Conservation (phyloP, 2,888 invertebrate genomes). For the Chironomus tentans region DNA sequence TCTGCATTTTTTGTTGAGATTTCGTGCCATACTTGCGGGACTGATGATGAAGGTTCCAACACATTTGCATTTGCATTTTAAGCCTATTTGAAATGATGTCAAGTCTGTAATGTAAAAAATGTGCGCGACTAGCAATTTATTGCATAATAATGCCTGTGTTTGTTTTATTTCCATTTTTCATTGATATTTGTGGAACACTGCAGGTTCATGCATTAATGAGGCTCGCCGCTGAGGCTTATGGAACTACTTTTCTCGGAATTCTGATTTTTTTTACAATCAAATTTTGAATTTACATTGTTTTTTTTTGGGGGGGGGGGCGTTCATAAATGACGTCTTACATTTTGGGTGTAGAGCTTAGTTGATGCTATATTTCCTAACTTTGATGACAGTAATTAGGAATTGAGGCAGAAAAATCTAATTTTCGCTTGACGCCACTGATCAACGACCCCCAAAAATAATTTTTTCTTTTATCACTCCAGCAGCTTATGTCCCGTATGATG, state of each 20-base stretch:
- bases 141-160: not conserved
- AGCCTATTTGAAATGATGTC: not conserved
- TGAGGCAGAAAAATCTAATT: too few species aligned
- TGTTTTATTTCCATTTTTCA: not conserved
- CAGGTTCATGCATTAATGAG: not conserved
- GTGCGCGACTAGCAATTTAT: not conserved
- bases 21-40: not conserved
- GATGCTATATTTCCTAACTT: too few species aligned
- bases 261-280: not conserved
- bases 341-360: too few species aligned
- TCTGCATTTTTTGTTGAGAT: constrained; percentile 19
- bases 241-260: too few species aligned
- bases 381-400: too few species aligned
- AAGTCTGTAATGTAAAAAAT: not conserved
- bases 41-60: not conserved
- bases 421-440: too few species aligned
- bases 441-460: too few species aligned
- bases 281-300: too few species aligned
- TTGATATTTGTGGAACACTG: not conserved
- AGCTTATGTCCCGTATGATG: not conserved
- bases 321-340: too few species aligned
- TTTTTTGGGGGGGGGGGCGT: too few species aligned
- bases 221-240: not conserved
- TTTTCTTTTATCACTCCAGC: not conserved
- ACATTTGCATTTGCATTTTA: not conserved